Percentiles rank a stretch among this genome's conserved stretches.
phyloP scores from a whole-genome alignment of 2,888 invertebrate genomes.

The Balanococcus diminutus region DNA sequence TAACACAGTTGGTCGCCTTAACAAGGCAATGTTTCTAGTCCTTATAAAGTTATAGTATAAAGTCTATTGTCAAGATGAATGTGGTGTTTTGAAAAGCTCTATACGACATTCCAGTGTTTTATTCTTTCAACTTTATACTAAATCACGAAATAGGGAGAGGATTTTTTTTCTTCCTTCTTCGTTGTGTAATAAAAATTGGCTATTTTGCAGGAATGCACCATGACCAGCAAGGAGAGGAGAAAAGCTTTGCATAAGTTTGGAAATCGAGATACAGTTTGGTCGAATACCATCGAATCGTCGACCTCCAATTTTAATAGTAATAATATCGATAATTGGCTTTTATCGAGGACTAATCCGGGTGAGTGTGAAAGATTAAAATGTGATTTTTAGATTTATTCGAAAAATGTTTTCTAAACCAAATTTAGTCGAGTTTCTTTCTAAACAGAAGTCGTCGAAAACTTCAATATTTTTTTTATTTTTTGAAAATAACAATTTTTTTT shows the following conservation, averaged over 20 bases:
- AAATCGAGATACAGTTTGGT: conserved; percentile 60
- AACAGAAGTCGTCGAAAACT: no score
- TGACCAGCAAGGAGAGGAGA: conserved; percentile 70
- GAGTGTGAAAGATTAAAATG: not conserved
- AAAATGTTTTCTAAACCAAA: no score
- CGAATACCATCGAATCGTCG: conserved; percentile 42
- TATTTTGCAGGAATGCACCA: conserved; percentile 66
- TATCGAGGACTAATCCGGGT: conserved; percentile 55
- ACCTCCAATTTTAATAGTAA: conserved; percentile 47
- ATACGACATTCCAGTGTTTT: not conserved
- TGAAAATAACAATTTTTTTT: no score
- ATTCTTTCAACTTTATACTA: not conserved
- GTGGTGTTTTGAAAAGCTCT: not conserved
- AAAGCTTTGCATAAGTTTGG: conserved; percentile 66
- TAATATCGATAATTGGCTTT: conserved; percentile 54
- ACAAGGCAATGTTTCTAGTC: not conserved
- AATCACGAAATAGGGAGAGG: not conserved
- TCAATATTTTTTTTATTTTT: no score
- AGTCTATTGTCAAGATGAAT: not conserved
- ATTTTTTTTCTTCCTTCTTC: not conserved
- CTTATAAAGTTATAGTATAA: not conserved
- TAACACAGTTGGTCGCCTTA: conserved; percentile 3
- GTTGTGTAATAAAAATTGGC: not conserved
- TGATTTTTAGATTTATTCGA: no score
- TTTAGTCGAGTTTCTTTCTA: no score